Evolutionary conservation across 2,797 vertebrate genomes (phyloP), one percentile per base, ranked within the genome.

Genomic region (Clarias pachynema): DNA sequence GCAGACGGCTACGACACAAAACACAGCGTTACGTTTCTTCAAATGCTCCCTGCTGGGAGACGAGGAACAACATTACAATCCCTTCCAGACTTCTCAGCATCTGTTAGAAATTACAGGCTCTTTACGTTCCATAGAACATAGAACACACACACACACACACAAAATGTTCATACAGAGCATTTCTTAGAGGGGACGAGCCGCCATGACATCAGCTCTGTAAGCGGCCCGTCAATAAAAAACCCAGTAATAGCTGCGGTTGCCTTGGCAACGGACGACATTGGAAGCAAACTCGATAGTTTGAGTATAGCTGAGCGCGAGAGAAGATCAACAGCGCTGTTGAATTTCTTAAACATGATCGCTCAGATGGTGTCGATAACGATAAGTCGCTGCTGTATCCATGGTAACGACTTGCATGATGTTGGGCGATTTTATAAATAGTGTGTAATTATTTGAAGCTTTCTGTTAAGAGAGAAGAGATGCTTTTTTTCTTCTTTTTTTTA

Each of bases 41-140:
- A 20, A 86, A 84, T 72, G 10, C 84, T 91, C 84, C 62, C 74
- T 91, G 89, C 69, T 37, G 83, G 89, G 90, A 89, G 87, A 90
- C 87, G 57, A 86, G 85, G 81, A 90, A 86, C 87, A 88, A 87
- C 87, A 89, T 85, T 85, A 85, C 89, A 84, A 81, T 85, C 77
- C 85, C 66, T 86, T 66, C 29, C 88, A 63, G 84, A 89, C 87
- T 87, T 85, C 81, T 84, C 85, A 84, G 92, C 86, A 91, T 86
- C 90, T 92, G 90, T 26, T 81, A 90, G 87, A 91, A 90, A 92
- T 92, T 88, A 89, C 80, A 62, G 88, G 82, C 88, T 89, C 79
- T 80, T 84, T 89, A 83, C 83, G 81, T 90, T 92, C 88, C 91
- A 86, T 86, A 72, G 86, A 88, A 90, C 86, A 85, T 86, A 69